Conservation (phyloP, 1,140 invertebrate species). For the Panulirus ornatus region DNA sequence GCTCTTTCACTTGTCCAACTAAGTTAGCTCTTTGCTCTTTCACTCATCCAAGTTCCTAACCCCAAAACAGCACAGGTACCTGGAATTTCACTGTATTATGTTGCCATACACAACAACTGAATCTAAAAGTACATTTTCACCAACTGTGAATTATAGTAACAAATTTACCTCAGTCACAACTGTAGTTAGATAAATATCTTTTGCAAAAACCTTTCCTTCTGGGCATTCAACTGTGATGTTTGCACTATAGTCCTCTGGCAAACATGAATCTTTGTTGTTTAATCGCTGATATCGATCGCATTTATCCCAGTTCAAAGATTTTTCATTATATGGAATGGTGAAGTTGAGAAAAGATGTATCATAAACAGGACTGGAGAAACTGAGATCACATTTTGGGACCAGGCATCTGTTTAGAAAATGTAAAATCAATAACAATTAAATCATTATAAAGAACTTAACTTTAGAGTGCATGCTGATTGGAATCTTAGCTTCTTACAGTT, state of each 20-base stretch:
- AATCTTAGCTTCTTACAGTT: too few relatives aligned
- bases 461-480: too few relatives aligned
- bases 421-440: not conserved
- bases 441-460: not conserved
- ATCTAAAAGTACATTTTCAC: not conserved
- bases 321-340: conserved; percentile 26
- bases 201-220: conserved; percentile 21
- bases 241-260: conserved; percentile 12
- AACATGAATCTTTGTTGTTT: not conserved
- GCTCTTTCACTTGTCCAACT: too few relatives aligned
- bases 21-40: too few relatives aligned
- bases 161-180: conserved; percentile 25
- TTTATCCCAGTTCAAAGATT: not conserved
- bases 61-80: too few relatives aligned
- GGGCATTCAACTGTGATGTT: not conserved
- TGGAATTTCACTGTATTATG: too few relatives aligned
- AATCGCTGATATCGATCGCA: conserved; percentile 25
- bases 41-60: too few relatives aligned
- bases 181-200: conserved; percentile 17
- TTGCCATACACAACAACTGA: too few relatives aligned
- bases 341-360: conserved; percentile 32
- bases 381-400: conserved; percentile 23
- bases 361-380: not conserved
- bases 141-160: not conserved
- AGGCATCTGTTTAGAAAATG: conserved; percentile 15